These are phyloP conservation scores for Aromia moschata DNA, from an alignment of 2,888 invertebrate genomes.

Conservation along the genomic window DNA sequence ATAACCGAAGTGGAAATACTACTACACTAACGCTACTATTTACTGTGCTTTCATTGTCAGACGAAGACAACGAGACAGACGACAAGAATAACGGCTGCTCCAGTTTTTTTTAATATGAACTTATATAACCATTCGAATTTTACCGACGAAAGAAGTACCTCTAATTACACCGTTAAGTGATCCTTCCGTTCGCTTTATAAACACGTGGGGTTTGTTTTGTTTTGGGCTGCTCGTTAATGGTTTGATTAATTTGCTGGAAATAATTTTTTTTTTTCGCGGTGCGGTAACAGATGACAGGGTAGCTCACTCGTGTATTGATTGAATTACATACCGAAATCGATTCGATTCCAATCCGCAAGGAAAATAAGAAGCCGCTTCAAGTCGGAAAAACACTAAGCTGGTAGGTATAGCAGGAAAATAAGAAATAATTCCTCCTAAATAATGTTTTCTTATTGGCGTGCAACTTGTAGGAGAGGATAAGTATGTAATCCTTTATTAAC, in stretches of 20 bases:
- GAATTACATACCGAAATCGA: neutral
- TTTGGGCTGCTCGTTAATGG: slow-evolving; percentile 8
- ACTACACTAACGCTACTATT: no score
- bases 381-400: no score
- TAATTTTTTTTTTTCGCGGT: slow-evolving; percentile 1
- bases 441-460: no score
- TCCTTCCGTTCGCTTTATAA: slow-evolving; percentile 34
- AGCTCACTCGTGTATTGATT: neutral
- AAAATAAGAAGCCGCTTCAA: no score
- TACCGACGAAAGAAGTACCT: slow-evolving; percentile 11
- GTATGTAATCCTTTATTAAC: no score
- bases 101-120: slow-evolving; percentile 1
- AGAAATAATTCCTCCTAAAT: no score
- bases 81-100: slow-evolving; percentile 7
- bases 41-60: neutral
- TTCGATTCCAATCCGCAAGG: no score
- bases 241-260: slow-evolving; percentile 16
- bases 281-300: neutral
- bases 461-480: no score
- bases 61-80: neutral
- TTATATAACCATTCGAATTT: slow-evolving; percentile 1
- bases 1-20: no score
- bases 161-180: slow-evolving; percentile 36
- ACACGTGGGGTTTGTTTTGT: slow-evolving; percentile 31
- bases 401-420: no score